These are phyloP conservation scores for Eumerus sabulonum DNA, from an alignment of 2,888 invertebrate species.

Conservation along the genomic window DNA sequence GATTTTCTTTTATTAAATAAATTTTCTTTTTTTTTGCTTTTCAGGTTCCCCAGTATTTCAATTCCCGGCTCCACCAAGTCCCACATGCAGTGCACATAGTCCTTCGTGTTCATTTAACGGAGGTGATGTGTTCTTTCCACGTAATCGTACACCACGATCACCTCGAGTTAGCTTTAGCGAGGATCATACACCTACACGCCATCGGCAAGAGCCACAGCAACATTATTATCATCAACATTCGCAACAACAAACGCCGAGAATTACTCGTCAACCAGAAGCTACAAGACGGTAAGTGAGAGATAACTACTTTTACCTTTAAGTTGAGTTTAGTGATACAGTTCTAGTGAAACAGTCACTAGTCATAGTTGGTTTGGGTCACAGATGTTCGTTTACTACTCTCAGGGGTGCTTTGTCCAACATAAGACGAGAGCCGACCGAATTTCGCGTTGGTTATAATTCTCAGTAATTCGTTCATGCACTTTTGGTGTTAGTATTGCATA, in stretches of 20 bases:
- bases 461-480: no score
- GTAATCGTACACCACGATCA: slow-evolving; percentile 74
- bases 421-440: no score
- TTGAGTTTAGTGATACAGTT: no score
- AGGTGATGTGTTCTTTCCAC: slow-evolving; percentile 78
- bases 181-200: slow-evolving; percentile 75
- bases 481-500: no score
- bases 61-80: slow-evolving; percentile 78
- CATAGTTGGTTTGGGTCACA: no score
- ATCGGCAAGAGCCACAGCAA: slow-evolving; percentile 67
- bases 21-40: slow-evolving; percentile 45
- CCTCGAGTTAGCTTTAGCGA: slow-evolving; percentile 76
- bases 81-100: slow-evolving; percentile 76
- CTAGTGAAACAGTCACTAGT: no score
- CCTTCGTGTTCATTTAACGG: slow-evolving; percentile 72
- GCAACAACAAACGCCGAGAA: slow-evolving; percentile 59
- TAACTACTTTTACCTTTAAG: neutral
- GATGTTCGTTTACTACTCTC: no score
- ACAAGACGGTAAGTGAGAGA: slow-evolving; percentile 76
- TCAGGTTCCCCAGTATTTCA: slow-evolving; percentile 78
- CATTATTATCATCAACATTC: no score
- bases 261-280: slow-evolving; percentile 76
- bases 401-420: no score
- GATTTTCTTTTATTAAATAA: slow-evolving; percentile 8
- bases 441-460: no score